These are phyloP conservation scores for Tapirus indicus DNA, from an alignment of 2,797 vertebrate species.

Conservation along the genomic window DNA sequence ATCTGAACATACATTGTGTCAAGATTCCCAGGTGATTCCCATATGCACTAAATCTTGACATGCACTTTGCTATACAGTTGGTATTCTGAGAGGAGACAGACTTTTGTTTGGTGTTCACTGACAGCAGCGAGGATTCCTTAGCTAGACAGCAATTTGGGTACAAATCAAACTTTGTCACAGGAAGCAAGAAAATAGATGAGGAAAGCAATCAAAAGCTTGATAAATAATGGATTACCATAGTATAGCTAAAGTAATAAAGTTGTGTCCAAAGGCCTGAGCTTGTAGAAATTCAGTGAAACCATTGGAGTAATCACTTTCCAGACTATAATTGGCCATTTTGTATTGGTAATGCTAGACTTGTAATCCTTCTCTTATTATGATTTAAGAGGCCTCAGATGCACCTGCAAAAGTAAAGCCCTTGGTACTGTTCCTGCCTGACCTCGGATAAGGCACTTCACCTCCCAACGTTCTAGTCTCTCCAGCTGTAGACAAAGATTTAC, in stretches of 20 bases:
- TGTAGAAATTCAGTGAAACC: slow-evolving; percentile 49
- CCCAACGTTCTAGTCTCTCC: slow-evolving; percentile 36
- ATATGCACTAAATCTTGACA: background rate
- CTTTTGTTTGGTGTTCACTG: background rate
- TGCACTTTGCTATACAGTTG: background rate
- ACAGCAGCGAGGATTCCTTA: background rate
- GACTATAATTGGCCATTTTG: slow-evolving; percentile 18
- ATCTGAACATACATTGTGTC: background rate
- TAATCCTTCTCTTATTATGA: slow-evolving; percentile 19
- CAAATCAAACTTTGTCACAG: background rate
- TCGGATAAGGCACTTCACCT: background rate
- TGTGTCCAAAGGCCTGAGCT: background rate
- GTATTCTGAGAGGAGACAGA: background rate
- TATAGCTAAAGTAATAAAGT: background rate
- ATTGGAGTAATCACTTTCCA: background rate
- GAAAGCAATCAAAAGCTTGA: slow-evolving; percentile 5
- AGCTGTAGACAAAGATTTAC: slow-evolving; percentile 56
- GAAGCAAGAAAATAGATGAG: slow-evolving; percentile 7
- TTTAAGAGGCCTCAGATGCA: slow-evolving; percentile 20
- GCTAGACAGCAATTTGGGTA: background rate
- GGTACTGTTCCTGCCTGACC: background rate
- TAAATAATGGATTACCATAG: background rate
- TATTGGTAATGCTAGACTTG: background rate
- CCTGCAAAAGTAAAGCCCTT: slow-evolving; percentile 23
- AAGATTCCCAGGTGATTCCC: background rate